These are phyloP conservation scores for Spheniscus mendiculus DNA, from an alignment of 2,113 vertebrate genomes.

Conservation along the genomic window DNA sequence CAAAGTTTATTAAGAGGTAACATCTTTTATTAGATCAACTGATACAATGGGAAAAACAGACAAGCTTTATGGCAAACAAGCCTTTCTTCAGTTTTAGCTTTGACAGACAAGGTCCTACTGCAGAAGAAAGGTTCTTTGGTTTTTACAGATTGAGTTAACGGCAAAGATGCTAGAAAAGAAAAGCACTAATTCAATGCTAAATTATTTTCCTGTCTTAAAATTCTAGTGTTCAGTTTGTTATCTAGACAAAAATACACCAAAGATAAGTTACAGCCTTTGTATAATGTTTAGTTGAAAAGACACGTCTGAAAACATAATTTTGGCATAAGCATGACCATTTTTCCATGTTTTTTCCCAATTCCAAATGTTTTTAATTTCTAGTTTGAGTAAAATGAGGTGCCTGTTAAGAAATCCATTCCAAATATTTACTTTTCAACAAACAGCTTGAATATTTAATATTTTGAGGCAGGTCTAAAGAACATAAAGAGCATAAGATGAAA, in stretches of 20 bases:
- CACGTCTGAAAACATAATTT: neutral
- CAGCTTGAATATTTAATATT: neutral
- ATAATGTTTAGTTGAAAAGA: neutral
- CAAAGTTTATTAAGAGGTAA: neutral
- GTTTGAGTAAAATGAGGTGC: neutral
- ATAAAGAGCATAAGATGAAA: neutral
- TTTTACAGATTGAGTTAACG: neutral
- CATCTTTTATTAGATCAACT: neutral
- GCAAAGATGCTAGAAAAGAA: neutral
- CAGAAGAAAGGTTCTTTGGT: neutral
- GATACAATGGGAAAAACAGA: neutral
- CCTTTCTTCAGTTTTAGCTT: neutral
- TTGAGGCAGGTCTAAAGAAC: neutral
- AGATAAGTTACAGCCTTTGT: neutral
- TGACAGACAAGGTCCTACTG: neutral
- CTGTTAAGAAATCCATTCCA: neutral
- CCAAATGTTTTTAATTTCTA: neutral
- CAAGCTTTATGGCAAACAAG: neutral
- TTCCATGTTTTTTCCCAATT: neutral
- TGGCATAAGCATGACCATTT: neutral
- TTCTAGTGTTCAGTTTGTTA: neutral
- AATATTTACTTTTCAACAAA: neutral
- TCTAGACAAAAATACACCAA: neutral
- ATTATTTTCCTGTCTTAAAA: neutral
- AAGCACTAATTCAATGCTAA: neutral